Conservation (phyloP, 1,140 invertebrate species). For the Drosophila athabasca region DNA sequence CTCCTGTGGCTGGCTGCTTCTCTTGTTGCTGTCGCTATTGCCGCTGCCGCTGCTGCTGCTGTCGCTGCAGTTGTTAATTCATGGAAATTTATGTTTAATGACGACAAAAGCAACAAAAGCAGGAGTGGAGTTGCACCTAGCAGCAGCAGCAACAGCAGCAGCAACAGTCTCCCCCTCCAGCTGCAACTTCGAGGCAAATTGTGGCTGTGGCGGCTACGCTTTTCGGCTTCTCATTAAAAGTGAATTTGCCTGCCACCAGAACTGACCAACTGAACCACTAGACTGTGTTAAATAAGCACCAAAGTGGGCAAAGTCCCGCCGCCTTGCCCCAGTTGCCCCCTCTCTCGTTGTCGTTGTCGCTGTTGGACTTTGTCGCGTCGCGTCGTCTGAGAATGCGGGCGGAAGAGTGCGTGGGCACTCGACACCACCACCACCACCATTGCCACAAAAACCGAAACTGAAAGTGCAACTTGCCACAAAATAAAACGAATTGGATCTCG, state of each 20-base stretch:
- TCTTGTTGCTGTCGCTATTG: not conserved
- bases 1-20: too few relatives aligned
- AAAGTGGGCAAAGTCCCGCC: not conserved
- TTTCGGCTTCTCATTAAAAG: conserved; percentile 62
- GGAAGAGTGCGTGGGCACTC: conserved; percentile 16
- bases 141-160: conserved; percentile 10
- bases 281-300: conserved; percentile 15
- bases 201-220: conserved; percentile 24
- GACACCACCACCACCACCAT: too few relatives aligned
- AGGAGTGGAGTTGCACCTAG: not conserved
- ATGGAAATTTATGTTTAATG: conserved; percentile 60
- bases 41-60: conserved; percentile 8
- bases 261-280: conserved; percentile 26
- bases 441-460: conserved; percentile 18
- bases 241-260: conserved; percentile 44
- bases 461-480: conserved; percentile 48
- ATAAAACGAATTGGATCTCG: too few relatives aligned
- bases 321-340: conserved; percentile 1
- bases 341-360: not conserved
- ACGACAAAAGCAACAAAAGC: conserved; percentile 18
- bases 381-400: conserved; percentile 67
- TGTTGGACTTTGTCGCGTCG: too few relatives aligned
- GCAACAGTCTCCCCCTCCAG: not conserved
- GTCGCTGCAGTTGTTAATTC: conserved; percentile 36
- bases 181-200: conserved; percentile 21